Percentiles rank a stretch among this genome's conserved stretches.
These are phyloP conservation scores for Cyprinodon diabolis DNA, from an alignment of 2,797 vertebrate genomes.

Conservation along the genomic window DNA sequence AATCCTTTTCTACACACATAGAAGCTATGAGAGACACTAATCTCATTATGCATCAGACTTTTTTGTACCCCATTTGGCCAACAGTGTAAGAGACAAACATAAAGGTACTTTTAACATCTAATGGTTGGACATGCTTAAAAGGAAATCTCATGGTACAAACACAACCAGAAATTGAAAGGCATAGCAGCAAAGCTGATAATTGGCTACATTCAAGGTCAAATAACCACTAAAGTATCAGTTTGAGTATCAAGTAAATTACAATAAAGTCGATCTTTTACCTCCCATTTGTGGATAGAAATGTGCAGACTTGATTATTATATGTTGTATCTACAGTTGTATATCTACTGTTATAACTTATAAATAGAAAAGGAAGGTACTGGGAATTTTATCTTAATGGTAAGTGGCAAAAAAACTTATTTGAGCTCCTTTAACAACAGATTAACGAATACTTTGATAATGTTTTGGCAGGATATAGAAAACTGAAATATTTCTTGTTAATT, in stretches of 20 bases:
- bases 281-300: no score
- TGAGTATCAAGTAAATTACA: neutral
- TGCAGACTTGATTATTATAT: no score
- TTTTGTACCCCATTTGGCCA: conserved; percentile 54
- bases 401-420: no score
- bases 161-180: neutral
- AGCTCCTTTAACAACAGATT: no score
- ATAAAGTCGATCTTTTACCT: neutral
- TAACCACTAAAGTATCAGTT: neutral
- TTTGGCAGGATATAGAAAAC: no score
- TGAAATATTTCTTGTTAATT: no score
- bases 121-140: conserved; percentile 14
- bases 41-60: conserved; percentile 67
- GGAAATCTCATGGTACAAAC: conserved; percentile 1
- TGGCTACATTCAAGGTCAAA: neutral
- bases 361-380: no score
- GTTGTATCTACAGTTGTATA: no score
- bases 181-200: neutral
- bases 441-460: no score
- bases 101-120: conserved; percentile 36
- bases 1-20: conserved; percentile 17
- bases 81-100: conserved; percentile 47
- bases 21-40: conserved; percentile 66
- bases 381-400: no score
- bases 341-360: no score